Conservation (phyloP, 2,113 vertebrate genomes). For the Morone chrysops region DNA sequence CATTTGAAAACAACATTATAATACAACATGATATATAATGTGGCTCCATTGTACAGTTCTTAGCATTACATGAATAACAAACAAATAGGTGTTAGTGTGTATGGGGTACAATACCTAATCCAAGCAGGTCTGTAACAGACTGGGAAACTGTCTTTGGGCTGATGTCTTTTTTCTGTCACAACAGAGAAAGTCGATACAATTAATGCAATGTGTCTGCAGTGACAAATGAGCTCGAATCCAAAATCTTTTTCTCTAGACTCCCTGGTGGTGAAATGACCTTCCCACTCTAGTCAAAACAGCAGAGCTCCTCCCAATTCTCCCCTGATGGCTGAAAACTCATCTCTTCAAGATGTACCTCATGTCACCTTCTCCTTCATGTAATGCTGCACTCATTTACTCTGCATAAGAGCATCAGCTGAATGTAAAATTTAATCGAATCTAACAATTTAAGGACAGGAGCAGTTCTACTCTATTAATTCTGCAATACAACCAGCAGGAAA, state of each 20-base stretch:
- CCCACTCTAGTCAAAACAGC: neutral
- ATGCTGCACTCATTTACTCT: too few relatives aligned
- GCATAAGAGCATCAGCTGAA: neutral
- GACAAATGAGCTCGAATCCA: constrained; percentile 13
- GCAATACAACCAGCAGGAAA: neutral
- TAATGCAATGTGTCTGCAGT: neutral
- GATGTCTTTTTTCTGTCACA: constrained; percentile 77
- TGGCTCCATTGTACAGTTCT: neutral
- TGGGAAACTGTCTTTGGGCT: constrained; percentile 89
- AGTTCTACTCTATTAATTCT: neutral
- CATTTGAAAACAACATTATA: too few relatives aligned
- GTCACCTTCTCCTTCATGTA: neutral
- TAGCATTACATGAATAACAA: neutral
- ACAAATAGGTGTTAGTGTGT: neutral
- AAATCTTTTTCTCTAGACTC: constrained; percentile 12
- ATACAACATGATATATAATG: too few relatives aligned
- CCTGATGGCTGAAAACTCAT: neutral
- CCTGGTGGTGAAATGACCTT: constrained; percentile 16
- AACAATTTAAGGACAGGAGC: neutral
- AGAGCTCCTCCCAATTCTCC: neutral
- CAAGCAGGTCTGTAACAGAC: constrained; percentile 93
- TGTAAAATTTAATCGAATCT: neutral
- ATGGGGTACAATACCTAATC: constrained; percentile 86
- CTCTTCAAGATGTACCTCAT: neutral
- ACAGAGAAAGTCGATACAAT: constrained; percentile 37